Evolutionary conservation across 2,888 invertebrate genomes (phyloP), one percentile per base, ranked within the genome.

Genomic region (Torymus auratus): DNA sequence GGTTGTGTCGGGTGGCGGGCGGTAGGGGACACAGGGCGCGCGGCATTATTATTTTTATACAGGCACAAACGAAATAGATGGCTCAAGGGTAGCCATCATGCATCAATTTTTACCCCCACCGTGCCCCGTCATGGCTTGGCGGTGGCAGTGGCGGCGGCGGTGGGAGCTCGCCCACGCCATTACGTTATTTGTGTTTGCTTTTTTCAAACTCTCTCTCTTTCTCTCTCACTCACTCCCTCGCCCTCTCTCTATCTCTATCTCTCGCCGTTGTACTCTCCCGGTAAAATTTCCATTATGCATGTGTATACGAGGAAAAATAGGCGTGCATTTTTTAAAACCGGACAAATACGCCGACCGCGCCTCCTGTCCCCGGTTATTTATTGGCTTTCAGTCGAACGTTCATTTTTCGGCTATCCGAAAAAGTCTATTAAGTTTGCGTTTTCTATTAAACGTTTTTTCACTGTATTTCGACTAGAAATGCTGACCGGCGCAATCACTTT

Each of bases 71-170:
- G 61, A 53, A 62, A 41, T 83, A 71, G 84, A 85, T 82, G 78
- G 80, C 83, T 79, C 83, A 75, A 13, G 28, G 84, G 84, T 84
- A 83, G 86, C 87, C 87, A 87, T 87, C 85, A 80, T 85, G 85
- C 80, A 74, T 83, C 81, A 82, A 75, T 78, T 82, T 82, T 80
- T 77, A 14, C 76, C 75, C 82, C 84, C 81, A 61, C 80, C 64
- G 3, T 55, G 23, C 28, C 64, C 15, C 56, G 23, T 23, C 41
- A 41, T 41, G 41, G 41, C 41, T 41, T 41, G 41, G 41, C 41
- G 41, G 41, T 41, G 41, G 41, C 7, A 7, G 41, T 7, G 41
- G 41, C 41, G 1, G 41, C 7, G 41, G 41, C 41, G 41, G 41
- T 41, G 41, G 41, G 5, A 41, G 65, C 77, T 75, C 82, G 64